Conservation (phyloP, 2,797 vertebrate species). For the Ceryle rudis region DNA sequence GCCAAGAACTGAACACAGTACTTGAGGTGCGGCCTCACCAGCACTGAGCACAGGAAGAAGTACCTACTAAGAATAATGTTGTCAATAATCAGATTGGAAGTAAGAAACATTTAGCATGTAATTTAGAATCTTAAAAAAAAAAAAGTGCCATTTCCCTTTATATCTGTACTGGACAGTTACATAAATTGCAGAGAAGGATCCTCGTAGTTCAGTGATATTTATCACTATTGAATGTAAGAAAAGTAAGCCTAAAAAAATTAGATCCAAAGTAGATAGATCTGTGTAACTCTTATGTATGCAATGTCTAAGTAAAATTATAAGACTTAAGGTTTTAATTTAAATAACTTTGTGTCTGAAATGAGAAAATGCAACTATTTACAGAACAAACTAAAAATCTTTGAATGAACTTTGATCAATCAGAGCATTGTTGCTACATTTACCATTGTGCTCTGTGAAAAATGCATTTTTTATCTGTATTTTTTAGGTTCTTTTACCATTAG, state of each 20-base stretch:
- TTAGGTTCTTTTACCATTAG: constrained; percentile 96
- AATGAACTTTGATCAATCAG: background rate
- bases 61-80: background rate
- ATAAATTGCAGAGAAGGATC: background rate
- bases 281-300: background rate
- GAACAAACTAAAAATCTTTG: background rate
- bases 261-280: background rate
- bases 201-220: background rate
- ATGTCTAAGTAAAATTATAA: background rate
- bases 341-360: background rate
- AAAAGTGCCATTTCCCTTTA: background rate
- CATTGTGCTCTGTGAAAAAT: background rate
- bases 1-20: no score
- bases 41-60: background rate
- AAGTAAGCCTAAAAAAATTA: background rate
- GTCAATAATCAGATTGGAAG: background rate
- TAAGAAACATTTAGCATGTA: background rate
- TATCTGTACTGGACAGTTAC: background rate
- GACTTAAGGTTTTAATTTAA: background rate
- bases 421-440: background rate
- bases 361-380: background rate
- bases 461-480: constrained; percentile 43
- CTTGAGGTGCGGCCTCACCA: no score
- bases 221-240: background rate
- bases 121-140: background rate